Base-by-base conservation (phyloP, 2,888 invertebrate genomes). In the Drosophila prolongata region DNA sequence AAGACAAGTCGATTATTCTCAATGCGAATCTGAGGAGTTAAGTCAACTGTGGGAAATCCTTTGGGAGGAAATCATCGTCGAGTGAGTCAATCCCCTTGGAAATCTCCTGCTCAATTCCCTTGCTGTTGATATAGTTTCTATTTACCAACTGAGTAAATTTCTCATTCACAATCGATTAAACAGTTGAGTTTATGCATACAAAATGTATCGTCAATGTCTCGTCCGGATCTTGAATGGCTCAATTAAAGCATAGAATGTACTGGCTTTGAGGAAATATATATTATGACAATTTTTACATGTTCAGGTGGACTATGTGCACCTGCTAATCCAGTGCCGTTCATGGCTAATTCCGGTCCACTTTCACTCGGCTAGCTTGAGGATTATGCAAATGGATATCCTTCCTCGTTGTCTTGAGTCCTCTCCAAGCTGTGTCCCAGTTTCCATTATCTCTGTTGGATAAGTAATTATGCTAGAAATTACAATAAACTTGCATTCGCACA, bases 391-490 rank as follows among this genome's bases (percentile, higher is more conserved):
- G 50, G 24, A 68, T 62, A 54, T 42, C 53, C 69, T 64, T 50
- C 64, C 16, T 16, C 27, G 58, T 38, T 30, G 42, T 52, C 72
- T 71, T 52, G 44, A 43, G 69, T 10, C n/a, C 35, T 59, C 19
- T 46, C 43, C 47, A 11, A 19, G 56, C 57, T 34, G 40, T 80
- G 80, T 59, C 66, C 71, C 40, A 64, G 56, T 71, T 79, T 73
- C 75, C 56, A 76, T 81, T 84, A 79, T 76, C 70, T 70, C 60
- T 61, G 70, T 62, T 75, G 79, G 68, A 77, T 81, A 85, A 77
- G 73, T 85, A 79, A 81, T 87, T 82, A 85, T 75, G 70, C 78
- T 55, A 76, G 74, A 75, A 75, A 78, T 74, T 73, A 79, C 75
- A 76, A 73, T 81, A 76, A 76, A 65, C 53, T 57, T 49, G 69